A percentile compares a stretch with the other conserved stretches of the same genome.
Evolutionary conservation across 2,888 invertebrate species (phyloP).

Genomic region (Campoletis raptor): DNA sequence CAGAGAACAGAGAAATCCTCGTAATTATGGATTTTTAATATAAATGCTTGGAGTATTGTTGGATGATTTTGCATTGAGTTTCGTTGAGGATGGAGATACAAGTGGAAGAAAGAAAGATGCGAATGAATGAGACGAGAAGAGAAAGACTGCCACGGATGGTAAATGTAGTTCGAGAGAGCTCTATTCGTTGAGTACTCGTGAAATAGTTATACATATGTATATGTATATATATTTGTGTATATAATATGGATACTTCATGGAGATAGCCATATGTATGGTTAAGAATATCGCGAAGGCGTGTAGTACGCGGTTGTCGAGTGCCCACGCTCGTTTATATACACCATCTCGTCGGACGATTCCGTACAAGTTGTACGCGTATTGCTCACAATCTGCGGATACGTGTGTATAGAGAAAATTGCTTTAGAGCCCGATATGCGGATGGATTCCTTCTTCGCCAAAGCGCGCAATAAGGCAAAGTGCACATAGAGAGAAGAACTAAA

Average conservation of each 20-base stretch:
- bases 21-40: conserved; percentile 52
- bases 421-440: conserved; percentile 62
- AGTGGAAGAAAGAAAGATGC: conserved; percentile 22
- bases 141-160: conserved; percentile 29
- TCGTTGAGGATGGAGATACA: neutral
- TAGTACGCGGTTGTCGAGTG: conserved; percentile 67
- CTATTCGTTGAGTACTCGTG: conserved; percentile 26
- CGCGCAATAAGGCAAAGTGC: conserved; percentile 36
- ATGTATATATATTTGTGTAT: neutral
- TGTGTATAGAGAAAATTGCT: conserved; percentile 57
- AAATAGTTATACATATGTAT: conserved; percentile 4
- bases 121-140: conserved; percentile 51
- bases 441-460: conserved; percentile 52
- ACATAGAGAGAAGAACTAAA: conserved; percentile 34
- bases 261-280: conserved; percentile 45
- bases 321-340: conserved; percentile 65
- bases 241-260: conserved; percentile 40
- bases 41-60: conserved; percentile 52
- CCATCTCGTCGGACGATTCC: conserved; percentile 60
- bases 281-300: conserved; percentile 65
- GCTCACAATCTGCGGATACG: conserved; percentile 50
- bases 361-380: conserved; percentile 56
- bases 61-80: conserved; percentile 47
- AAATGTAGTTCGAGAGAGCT: conserved; percentile 42
- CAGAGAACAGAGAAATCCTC: conserved; percentile 34